Evolutionary conservation across 64 coral and sea anemone species (phyloP).

Genomic region (Hydrozoanthus tunicans): DNA sequence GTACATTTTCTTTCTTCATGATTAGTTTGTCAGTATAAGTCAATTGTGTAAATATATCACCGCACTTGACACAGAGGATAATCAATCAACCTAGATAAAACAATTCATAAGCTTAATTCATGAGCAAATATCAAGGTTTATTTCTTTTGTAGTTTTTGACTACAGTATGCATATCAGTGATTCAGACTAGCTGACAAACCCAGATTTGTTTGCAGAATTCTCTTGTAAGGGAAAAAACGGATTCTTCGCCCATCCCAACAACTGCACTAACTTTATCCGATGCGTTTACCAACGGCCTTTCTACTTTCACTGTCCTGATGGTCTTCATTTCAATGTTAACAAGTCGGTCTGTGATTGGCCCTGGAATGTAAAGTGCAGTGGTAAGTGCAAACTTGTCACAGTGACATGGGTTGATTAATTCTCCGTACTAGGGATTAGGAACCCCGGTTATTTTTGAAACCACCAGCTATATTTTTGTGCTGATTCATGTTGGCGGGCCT

Average conservation of each 20-base stretch:
- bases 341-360: conserved; percentile 22
- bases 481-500: too few relatives aligned
- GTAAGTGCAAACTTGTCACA: not conserved
- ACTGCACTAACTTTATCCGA: conserved; percentile 29
- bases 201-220: not conserved
- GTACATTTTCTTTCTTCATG: too few relatives aligned
- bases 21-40: too few relatives aligned
- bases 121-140: too few relatives aligned
- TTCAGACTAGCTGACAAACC: not conserved
- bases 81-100: too few relatives aligned
- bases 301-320: conserved; percentile 15
- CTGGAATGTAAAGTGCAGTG: conserved; percentile 10
- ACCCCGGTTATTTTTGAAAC: too few relatives aligned
- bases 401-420: not conserved
- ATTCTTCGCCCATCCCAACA: conserved; percentile 6
- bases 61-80: too few relatives aligned
- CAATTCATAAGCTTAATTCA: too few relatives aligned
- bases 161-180: not conserved
- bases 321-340: conserved; percentile 15
- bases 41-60: too few relatives aligned
- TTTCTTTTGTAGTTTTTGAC: not conserved
- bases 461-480: too few relatives aligned
- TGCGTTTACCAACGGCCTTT: conserved; percentile 19
- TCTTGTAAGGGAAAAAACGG: conserved; percentile 23
- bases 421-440: not conserved